These are phyloP conservation scores for Oryctes rhinoceros DNA, from an alignment of 1,140 invertebrate genomes.

Conservation along the genomic window DNA sequence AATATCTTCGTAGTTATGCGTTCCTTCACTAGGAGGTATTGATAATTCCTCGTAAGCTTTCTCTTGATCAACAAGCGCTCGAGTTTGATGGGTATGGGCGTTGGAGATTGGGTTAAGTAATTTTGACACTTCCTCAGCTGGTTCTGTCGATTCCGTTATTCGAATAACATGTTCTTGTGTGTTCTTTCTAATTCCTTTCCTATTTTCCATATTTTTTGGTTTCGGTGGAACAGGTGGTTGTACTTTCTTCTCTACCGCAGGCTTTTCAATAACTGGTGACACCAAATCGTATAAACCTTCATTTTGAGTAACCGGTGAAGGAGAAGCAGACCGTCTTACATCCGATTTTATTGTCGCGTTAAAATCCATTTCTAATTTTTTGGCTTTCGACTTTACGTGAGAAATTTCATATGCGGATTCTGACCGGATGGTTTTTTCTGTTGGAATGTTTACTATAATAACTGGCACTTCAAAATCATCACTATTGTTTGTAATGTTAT, in stretches of 20 bases:
- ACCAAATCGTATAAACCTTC: slow-evolving; percentile 39
- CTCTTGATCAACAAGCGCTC: slow-evolving; percentile 45
- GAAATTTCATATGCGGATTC: slow-evolving; percentile 55
- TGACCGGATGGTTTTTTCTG: slow-evolving; percentile 48
- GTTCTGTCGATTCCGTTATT: background rate
- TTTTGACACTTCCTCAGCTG: background rate
- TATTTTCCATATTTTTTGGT: slow-evolving; percentile 32
- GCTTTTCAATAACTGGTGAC: background rate
- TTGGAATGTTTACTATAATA: slow-evolving; percentile 51
- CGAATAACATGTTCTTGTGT: slow-evolving; percentile 23
- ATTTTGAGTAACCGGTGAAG: background rate
- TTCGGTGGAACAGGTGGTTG: slow-evolving; percentile 47
- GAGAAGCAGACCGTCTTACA: background rate
- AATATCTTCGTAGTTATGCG: slow-evolving; percentile 48
- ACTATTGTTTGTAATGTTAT: slow-evolving; percentile 18
- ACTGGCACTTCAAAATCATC: slow-evolving; percentile 45
- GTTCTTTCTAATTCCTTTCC: background rate
- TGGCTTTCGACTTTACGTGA: slow-evolving; percentile 41
- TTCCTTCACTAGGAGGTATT: background rate
- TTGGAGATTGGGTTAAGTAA: slow-evolving; percentile 39
- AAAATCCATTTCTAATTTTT: background rate
- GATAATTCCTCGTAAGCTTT: slow-evolving; percentile 52
- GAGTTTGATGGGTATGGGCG: slow-evolving; percentile 37
- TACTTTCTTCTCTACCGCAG: slow-evolving; percentile 32
- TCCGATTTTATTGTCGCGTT: background rate